Evolutionary conservation across 2,888 invertebrate genomes (phyloP), one percentile per base, ranked within the genome.

Genomic region (Harmothoe impar): DNA sequence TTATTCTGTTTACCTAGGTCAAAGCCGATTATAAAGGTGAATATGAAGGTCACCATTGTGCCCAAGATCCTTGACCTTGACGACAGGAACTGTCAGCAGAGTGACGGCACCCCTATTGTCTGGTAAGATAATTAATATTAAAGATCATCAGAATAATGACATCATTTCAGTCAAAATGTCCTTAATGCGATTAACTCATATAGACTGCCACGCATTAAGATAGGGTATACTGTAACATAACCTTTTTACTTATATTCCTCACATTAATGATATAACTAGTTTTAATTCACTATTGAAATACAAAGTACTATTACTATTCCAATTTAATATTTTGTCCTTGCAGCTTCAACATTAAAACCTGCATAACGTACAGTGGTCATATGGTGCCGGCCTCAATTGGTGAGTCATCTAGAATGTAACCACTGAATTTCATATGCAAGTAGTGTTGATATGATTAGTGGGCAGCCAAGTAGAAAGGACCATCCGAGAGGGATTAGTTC

Each of bases 51-150:
- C n/a, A 85, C 23, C 33, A 52, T 90, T 25, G n/a, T 25, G 20
- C 90, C 85, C 0, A 25, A 33, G 0, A 29, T 90, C n/a, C 20
- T 90, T n/a, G 52, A 84, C 43, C 90, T 90, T 12, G 86, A 90
- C 15, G 85, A 86, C 29, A 51, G 84, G 25, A 29, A 29, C 15
- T 90, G 90, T 31, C 56, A 68, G 31, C 62, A 25, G 35, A 25
- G 43, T n/a, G 90, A 90, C 25, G 90, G 90, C 23, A 86, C 90
- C 3, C 17, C n/a, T 5, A 56, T 90, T 84, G 85, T 86, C 0
- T 90, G 90, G 90, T 90, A 68, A 90, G 84, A 31, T 15, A 20
- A 85, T n/a, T n/a, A n/a, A n/a, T n/a, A n/a, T n/a, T n/a, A n/a
- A n/a, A n/a, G n/a, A n/a, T n/a, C n/a, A 7, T 77, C n/a, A n/a